Conservation (phyloP, 2,797 vertebrate genomes). For the Sebastes vulpes region DNA sequence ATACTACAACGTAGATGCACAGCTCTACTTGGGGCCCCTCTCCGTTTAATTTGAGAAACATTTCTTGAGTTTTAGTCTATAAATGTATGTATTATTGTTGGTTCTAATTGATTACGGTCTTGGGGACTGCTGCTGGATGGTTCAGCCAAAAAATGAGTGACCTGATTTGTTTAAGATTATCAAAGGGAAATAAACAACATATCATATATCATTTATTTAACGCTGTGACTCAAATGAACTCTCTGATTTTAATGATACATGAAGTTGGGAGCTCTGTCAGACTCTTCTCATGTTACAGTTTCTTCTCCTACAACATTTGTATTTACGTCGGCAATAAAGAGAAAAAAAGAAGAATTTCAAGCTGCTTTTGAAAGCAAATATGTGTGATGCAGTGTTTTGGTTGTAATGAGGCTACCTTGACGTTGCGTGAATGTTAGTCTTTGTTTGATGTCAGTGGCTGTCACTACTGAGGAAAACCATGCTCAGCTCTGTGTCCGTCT, state of each 20-base stretch:
- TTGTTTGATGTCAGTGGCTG: not conserved
- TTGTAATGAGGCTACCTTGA: not conserved
- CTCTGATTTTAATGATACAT: not conserved
- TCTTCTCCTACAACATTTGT: not conserved
- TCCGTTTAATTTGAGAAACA: not conserved
- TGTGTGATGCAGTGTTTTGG: not conserved
- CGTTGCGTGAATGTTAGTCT: not conserved
- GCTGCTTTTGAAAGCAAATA: not conserved
- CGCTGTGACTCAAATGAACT: not conserved
- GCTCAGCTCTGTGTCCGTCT: not conserved
- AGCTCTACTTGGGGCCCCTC: not conserved
- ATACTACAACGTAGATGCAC: not conserved
- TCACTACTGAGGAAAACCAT: constrained; percentile 8
- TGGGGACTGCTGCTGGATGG: not conserved
- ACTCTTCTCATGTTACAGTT: not conserved
- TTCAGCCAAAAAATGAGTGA: constrained; percentile 6
- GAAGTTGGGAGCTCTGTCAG: not conserved
- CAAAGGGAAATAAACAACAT: constrained; percentile 8
- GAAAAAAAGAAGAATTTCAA: not conserved
- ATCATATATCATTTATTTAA: not conserved
- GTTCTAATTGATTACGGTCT: constrained; percentile 11
- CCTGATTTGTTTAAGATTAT: constrained; percentile 18
- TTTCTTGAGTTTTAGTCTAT: not conserved
- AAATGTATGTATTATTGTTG: not conserved
- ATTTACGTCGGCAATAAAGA: not conserved